Percentiles rank a stretch among this genome's conserved stretches.
Evolutionary conservation across 2,888 invertebrate genomes (phyloP).

Genomic region (Siphlonurus alternatus): DNA sequence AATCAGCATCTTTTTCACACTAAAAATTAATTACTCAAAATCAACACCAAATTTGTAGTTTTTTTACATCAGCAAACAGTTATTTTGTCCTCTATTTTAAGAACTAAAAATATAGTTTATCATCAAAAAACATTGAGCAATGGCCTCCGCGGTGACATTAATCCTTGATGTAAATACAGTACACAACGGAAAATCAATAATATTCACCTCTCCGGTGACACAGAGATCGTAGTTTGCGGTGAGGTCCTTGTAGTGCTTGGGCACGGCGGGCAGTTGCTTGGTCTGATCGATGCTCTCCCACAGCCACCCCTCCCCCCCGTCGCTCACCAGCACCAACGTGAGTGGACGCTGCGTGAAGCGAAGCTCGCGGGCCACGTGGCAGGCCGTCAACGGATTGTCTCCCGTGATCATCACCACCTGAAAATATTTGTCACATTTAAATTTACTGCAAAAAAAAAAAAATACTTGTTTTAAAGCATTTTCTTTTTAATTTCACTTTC

Average conservation of each 20-base stretch:
- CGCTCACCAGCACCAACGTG: conserved; percentile 39
- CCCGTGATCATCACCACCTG: conserved; percentile 96
- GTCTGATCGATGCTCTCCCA: conserved; percentile 66
- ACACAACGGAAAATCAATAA: not conserved
- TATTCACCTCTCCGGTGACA: conserved; percentile 73
- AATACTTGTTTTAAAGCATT: not conserved
- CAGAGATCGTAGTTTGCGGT: conserved; percentile 73
- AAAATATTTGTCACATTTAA: conserved; percentile 2
- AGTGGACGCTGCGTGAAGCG: conserved; percentile 63
- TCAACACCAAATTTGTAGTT: no score
- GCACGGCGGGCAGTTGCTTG: conserved; percentile 32
- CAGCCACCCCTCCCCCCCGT: conserved; percentile 36
- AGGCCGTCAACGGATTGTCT: conserved; percentile 96
- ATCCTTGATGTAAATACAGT: no score
- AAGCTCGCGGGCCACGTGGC: conserved; percentile 91
- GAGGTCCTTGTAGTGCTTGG: conserved; percentile 33
- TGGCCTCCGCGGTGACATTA: no score
- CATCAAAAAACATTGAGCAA: no score
- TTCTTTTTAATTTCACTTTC: conserved; percentile 5
- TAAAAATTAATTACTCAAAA: no score
- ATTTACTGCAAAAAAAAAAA: not conserved
- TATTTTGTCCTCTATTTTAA: no score
- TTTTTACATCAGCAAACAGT: no score
- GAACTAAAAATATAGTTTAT: no score
- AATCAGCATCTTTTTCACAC: no score